Evolutionary conservation across 2,888 invertebrate genomes (phyloP).

Genomic region (Caenorhabditis japonica): DNA sequence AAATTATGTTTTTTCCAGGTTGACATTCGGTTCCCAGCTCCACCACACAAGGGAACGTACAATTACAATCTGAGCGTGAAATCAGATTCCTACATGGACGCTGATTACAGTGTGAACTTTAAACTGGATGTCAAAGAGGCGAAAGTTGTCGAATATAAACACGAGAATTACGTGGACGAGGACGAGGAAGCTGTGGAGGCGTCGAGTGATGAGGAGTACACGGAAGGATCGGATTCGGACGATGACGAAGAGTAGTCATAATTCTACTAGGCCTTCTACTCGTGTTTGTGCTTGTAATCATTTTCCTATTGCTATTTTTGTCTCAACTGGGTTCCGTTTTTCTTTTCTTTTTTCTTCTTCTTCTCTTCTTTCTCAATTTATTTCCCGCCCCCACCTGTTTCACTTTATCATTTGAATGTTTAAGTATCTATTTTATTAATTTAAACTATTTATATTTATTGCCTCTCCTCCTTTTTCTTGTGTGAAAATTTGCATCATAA

Average conservation of each 20-base stretch:
- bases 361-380: not conserved
- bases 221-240: slow-evolving; percentile 63
- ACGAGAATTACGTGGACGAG: slow-evolving; percentile 79
- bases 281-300: not conserved
- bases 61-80: slow-evolving; percentile 86
- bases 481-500: too few relatives aligned
- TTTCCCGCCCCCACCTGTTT: too few relatives aligned
- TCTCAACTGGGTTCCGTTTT: not conserved
- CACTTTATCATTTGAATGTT: too few relatives aligned
- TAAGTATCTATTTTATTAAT: too few relatives aligned
- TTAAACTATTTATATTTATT: too few relatives aligned
- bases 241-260: slow-evolving; percentile 22
- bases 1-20: too few relatives aligned
- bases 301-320: not conserved
- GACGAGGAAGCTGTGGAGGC: slow-evolving; percentile 63
- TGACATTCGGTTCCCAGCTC: slow-evolving; percentile 95
- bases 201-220: slow-evolving; percentile 61
- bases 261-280: not conserved
- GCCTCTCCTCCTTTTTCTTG: too few relatives aligned
- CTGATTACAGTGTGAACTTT: slow-evolving; percentile 91
- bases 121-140: slow-evolving; percentile 93
- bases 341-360: not conserved
- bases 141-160: slow-evolving; percentile 80
- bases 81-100: slow-evolving; percentile 96
- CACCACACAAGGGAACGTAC: slow-evolving; percentile 91